Conservation (phyloP, 2,113 vertebrate genomes). For the Vimba vimba region DNA sequence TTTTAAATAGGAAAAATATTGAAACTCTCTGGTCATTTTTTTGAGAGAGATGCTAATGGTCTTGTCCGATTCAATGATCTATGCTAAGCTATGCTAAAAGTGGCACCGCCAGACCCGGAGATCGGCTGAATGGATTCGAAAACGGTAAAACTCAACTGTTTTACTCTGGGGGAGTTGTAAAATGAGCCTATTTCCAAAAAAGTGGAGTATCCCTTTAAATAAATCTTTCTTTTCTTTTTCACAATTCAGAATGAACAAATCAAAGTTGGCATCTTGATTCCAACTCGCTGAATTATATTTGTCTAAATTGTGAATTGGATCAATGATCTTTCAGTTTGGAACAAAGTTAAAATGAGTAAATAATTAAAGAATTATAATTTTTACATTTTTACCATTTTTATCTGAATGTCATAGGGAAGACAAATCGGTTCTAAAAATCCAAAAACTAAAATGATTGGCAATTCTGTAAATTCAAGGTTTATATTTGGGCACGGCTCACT, state of each 20-base stretch:
- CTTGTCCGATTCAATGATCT: too few relatives aligned
- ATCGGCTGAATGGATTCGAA: too few relatives aligned
- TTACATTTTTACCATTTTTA: background rate
- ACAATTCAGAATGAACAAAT: background rate
- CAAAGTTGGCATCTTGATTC: background rate
- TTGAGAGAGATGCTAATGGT: too few relatives aligned
- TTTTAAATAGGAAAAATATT: too few relatives aligned
- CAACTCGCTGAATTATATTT: background rate
- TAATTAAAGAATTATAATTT: background rate
- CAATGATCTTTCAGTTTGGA: background rate
- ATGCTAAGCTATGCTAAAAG: too few relatives aligned
- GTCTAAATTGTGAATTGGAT: background rate
- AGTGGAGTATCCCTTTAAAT: too few relatives aligned
- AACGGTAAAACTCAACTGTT: too few relatives aligned
- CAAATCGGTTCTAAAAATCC: background rate
- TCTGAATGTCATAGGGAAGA: background rate
- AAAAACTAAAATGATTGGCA: background rate
- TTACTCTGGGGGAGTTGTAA: too few relatives aligned
- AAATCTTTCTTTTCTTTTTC: background rate
- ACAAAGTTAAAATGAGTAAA: background rate
- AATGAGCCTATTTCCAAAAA: too few relatives aligned
- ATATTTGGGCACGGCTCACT: background rate
- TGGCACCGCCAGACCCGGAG: too few relatives aligned
- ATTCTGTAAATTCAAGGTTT: background rate
- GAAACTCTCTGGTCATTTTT: too few relatives aligned